Percentiles rank a stretch among this genome's conserved stretches.
Conservation (phyloP, 2,797 vertebrate species). For the Chelonia mydas region DNA sequence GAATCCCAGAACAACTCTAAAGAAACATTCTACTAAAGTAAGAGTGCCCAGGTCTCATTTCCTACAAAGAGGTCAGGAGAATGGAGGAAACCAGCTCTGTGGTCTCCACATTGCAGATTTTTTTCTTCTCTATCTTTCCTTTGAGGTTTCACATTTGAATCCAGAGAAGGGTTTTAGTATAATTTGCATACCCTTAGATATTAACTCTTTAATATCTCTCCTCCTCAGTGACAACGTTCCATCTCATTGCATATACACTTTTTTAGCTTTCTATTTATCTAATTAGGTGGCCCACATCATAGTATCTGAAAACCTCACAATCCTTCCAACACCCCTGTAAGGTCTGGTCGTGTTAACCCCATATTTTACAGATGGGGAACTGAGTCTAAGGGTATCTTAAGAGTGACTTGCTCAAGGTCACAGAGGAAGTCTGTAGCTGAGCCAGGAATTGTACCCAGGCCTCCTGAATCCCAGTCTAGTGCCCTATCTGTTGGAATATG, state of each 20-base stretch:
- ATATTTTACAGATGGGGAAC: neutral
- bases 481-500: neutral
- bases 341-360: neutral
- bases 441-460: fast-evolving
- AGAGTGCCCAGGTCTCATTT: neutral
- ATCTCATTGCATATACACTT: neutral
- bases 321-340: too few relatives aligned
- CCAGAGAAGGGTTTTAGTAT: neutral
- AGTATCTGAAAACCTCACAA: neutral
- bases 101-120: neutral
- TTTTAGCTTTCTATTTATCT: neutral
- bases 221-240: neutral
- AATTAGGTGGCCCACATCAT: neutral
- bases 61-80: neutral
- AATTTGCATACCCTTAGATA: fast-evolving
- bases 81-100: neutral
- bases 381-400: neutral
- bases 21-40: neutral
- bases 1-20: neutral
- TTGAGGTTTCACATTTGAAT: fast-evolving
- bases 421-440: fast-evolving
- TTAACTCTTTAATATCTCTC: neutral
- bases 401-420: neutral
- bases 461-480: neutral
- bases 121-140: neutral